Percentiles rank a stretch among this genome's conserved stretches.
Evolutionary conservation across 2,113 vertebrate species (phyloP).

Genomic region (Athene noctua): DNA sequence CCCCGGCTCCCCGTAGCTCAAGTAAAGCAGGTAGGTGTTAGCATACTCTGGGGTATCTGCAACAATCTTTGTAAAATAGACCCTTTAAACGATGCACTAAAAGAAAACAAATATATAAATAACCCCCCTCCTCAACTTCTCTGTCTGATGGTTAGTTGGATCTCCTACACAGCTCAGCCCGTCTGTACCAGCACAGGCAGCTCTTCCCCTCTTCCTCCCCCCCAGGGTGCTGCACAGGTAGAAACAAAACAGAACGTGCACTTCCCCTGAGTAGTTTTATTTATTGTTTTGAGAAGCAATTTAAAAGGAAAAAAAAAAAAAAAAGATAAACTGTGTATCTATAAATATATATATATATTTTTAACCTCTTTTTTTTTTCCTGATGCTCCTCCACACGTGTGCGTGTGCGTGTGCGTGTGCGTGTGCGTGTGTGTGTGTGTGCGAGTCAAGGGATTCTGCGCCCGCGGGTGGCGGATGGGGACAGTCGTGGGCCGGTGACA

Average conservation of each 20-base stretch:
- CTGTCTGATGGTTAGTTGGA: not conserved
- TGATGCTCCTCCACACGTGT: not conserved
- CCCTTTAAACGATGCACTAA: not conserved
- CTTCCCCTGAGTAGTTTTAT: constrained; percentile 10
- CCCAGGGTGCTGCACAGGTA: constrained; percentile 27
- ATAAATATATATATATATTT: constrained; percentile 43
- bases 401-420: not conserved
- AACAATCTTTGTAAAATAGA: not conserved
- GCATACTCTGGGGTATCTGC: not conserved
- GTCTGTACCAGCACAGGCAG: not conserved
- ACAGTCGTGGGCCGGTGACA: not conserved
- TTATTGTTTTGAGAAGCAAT: constrained; percentile 44
- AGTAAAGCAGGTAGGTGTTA: not conserved
- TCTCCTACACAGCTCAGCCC: not conserved
- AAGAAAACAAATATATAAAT: not conserved
- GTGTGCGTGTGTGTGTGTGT: not conserved
- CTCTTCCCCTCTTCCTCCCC: not conserved
- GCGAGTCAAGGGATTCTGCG: not conserved
- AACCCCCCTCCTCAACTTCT: not conserved
- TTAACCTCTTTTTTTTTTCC: not conserved
- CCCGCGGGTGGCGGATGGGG: not conserved
- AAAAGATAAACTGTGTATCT: not conserved
- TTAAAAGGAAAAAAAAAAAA: not conserved
- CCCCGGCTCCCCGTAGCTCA: not conserved
- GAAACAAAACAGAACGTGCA: not conserved